Evolutionary conservation across 2,797 vertebrate genomes (phyloP), one percentile per base, ranked within the genome.

Genomic region (Craterocephalus amniculus): DNA sequence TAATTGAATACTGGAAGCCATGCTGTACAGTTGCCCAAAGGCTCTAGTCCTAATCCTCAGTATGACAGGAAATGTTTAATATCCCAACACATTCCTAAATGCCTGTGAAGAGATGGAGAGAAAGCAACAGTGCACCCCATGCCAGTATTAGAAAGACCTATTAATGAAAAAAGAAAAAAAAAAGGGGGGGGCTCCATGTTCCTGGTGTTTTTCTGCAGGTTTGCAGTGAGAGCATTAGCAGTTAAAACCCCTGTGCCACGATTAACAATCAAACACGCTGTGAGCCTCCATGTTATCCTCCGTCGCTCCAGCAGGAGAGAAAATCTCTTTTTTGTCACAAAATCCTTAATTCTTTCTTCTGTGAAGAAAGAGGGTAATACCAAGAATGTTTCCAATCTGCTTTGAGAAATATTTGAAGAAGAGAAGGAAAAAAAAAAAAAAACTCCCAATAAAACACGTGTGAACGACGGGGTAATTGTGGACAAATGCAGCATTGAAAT

Each of bases 401-500:
- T 98, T 97, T 98, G 93, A 98, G 91, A 94, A 94, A 93, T 93
- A 94, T 94, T 90, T 92, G 87, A 91, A 87, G 78, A 74, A n/a
- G n/a, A n/a, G n/a, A n/a, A n/a, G n/a, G 31, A 32, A 79, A 63
- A 54, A 72, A 87, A 87, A 79, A 88, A 86, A 91, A 93, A 84
- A 86, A 78, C 86, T 95, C 95, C 95, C 96, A 97, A 97, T 97
- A 96, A 97, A 98, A 97, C 90, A 90, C 94, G 96, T 98, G 96
- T 97, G 96, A 97, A 97, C 95, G 95, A 95, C 95, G 95, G 96
- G 95, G 96, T 97, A 97, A 99, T 99, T 99, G 96, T 96, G 96
- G 96, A 98, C 97, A 99, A 99, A 99, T 95, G 96, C 94, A 89
- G 96, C 96, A 99, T 97, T 98, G 96, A 99, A 98, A 98, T 98